These are phyloP conservation scores for Metaphire vulgaris DNA, from an alignment of 1,140 invertebrate species.

Conservation along the genomic window DNA sequence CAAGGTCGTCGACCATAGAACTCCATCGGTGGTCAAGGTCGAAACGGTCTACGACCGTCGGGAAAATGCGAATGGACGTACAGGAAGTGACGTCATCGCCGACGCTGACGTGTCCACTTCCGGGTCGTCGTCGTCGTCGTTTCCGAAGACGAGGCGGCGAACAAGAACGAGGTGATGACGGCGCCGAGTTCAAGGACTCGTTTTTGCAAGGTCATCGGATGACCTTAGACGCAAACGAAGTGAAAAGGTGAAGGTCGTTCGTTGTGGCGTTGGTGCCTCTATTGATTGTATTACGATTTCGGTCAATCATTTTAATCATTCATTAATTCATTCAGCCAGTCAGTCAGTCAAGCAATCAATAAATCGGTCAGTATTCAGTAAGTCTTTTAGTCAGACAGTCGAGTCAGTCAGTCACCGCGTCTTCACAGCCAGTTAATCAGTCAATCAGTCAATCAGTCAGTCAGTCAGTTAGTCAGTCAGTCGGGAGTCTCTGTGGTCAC, in stretches of 20 bases:
- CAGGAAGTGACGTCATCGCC: neutral
- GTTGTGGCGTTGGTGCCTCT: too few relatives aligned
- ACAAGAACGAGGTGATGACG: neutral
- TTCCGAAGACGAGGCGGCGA: neutral
- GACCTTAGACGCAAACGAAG: too few relatives aligned
- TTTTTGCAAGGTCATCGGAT: too few relatives aligned
- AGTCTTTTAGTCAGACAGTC: too few relatives aligned
- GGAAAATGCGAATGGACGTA: neutral
- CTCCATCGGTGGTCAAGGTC: neutral
- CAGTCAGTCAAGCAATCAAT: neutral
- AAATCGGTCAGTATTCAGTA: neutral
- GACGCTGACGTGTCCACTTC: neutral
- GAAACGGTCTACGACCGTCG: neutral
- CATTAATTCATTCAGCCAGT: neutral
- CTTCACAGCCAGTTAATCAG: too few relatives aligned
- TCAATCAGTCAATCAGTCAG: too few relatives aligned
- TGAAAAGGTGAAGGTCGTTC: too few relatives aligned
- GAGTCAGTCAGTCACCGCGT: too few relatives aligned
- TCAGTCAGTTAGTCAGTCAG: too few relatives aligned
- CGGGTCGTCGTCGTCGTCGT: neutral
- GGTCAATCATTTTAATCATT: neutral
- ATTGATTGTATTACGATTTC: neutral
- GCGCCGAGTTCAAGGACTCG: neutral
- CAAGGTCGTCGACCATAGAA: too few relatives aligned
- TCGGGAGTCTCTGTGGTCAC: too few relatives aligned